A percentile compares a stretch with the other conserved stretches of the same genome.
Evolutionary conservation across 2,113 vertebrate species (phyloP).

Genomic region (Sinocyclocheilus anophthalmus): DNA sequence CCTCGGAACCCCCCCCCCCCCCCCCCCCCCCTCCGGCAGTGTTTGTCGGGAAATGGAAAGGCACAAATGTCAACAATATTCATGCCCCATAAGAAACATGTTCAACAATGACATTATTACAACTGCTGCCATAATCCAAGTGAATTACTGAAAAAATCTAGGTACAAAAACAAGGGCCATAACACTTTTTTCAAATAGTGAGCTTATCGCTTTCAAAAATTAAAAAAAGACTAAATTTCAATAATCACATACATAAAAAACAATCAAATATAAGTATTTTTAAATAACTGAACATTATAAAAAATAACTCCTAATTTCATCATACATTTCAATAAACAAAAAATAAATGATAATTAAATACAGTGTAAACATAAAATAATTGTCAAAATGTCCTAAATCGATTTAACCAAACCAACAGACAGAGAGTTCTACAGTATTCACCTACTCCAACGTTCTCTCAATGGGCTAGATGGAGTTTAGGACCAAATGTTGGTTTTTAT

Average conservation of each 20-base stretch:
- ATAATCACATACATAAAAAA: background rate
- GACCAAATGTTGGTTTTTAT: background rate
- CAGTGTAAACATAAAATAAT: background rate
- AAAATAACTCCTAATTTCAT: background rate
- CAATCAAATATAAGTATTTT: background rate
- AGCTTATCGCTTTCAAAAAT: background rate
- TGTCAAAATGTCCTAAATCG: background rate
- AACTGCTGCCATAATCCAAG: background rate
- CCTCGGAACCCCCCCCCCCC: too few species aligned
- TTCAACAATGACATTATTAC: background rate
- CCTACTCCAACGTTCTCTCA: background rate
- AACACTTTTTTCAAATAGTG: background rate
- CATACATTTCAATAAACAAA: background rate
- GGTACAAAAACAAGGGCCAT: background rate
- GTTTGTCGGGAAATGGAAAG: slow-evolving; percentile 26
- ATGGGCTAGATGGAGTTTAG: background rate
- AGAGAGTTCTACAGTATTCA: background rate
- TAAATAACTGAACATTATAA: background rate
- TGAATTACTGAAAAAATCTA: background rate
- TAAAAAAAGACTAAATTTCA: background rate
- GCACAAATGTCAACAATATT: background rate
- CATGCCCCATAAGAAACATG: background rate
- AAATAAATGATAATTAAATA: background rate
- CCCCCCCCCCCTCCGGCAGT: too few species aligned
- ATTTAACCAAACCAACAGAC: background rate